Percentiles rank a stretch among this genome's conserved stretches.
These are phyloP conservation scores for Seira ritae DNA, from an alignment of 2,888 invertebrate species.

Conservation along the genomic window DNA sequence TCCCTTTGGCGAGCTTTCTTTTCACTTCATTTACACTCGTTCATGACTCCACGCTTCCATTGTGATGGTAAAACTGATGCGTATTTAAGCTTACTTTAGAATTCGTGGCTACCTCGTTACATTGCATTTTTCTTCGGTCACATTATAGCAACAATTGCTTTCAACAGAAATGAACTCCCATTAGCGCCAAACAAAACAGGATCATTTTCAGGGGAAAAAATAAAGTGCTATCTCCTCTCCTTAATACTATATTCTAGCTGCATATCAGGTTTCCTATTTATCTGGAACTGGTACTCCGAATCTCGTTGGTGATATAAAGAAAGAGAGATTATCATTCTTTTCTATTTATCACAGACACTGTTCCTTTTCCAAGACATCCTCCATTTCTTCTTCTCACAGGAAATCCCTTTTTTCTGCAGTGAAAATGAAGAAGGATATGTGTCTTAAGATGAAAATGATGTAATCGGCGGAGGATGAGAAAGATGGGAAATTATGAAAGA, in stretches of 20 bases:
- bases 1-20: conserved; percentile 58
- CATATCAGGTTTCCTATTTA: conserved; percentile 7
- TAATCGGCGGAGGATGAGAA: no score
- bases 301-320: no score
- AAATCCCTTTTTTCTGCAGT: no score
- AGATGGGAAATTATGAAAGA: not conserved
- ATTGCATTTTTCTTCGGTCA: not conserved
- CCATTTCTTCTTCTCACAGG: no score
- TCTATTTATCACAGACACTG: not conserved
- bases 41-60: conserved; percentile 23
- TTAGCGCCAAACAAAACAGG: conserved; percentile 9
- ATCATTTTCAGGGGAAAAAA: conserved; percentile 5
- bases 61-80: not conserved
- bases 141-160: conserved; percentile 21
- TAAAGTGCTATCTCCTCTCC: not conserved
- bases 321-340: conserved; percentile 18
- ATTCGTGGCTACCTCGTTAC: not conserved
- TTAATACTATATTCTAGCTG: not conserved
- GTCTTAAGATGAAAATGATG: no score
- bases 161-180: conserved; percentile 19
- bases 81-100: not conserved
- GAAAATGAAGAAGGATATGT: no score
- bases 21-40: conserved; percentile 45
- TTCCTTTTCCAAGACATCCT: not conserved
- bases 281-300: not conserved